Base-by-base conservation (phyloP, 2,797 vertebrate species). In the Poecilia picta region DNA sequence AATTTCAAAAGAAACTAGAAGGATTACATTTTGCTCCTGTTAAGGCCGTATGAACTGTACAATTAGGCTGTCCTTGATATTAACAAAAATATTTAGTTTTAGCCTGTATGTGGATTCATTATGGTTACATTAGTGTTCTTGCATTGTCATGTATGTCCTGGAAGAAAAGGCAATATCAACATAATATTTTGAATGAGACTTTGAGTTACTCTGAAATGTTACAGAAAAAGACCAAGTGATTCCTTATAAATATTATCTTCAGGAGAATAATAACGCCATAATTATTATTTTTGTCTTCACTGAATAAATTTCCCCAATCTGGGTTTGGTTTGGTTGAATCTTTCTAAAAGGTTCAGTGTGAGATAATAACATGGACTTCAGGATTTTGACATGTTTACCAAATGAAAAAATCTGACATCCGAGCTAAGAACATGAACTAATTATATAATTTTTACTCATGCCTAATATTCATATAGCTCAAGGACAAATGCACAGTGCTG, bases 1-100 rank as follows among this genome's bases (percentile, higher is more conserved):
- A 62, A 36, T 47, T 18, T 2, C 53, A 39, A 43, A 72, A 31
- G 57, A 31, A 70, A 15, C 7, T 28, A 59, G 28, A 59, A 70
- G 23, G 16, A 71, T 8, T 3, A 45, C 77, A 80, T 80, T 72
- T 81, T 51, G 8, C 53, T 82, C 25, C 8, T 71, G 76, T 77
- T 82, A 68, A 62, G 57, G 7, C 62, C 78, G 75, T 79, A 8
- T 41, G 8, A 41, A 41, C 8, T 41, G 41, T 41, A 83, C 86
- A 84, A 87, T 86, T 16, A 43, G 76, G 68, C 20, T 41, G 45
- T 55, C 62, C 11, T 46, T 39, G 15, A 81, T 81, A 64, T 68
- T 39, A 62, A 75, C 51, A 13, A 3, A 70, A 51, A 8, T 51
- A 73, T 74, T 23, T 57, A 2, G 36, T 45, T 73, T 72, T 15